Evolutionary conservation across 1,140 invertebrate genomes (phyloP), one percentile per base, ranked within the genome.

Genomic region (Scaptomyza montana): DNA sequence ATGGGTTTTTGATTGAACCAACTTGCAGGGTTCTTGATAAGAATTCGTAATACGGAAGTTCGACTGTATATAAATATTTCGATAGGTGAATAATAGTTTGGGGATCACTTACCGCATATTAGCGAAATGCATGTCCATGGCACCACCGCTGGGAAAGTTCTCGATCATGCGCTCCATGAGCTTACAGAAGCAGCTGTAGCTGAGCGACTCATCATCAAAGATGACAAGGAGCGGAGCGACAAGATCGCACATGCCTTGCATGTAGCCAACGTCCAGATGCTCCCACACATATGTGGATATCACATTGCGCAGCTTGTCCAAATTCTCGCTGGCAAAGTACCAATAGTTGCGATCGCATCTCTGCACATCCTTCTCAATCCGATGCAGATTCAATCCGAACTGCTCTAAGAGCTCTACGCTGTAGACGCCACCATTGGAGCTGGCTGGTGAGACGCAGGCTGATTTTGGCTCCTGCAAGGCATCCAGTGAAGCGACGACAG

Each of bases 221-320:
- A 98, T 96, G 1, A 98, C 98, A 5, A 99, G 94, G 5, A 99
- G 93, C 0, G 98, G 98, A 10, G 98, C 98, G 0, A 96, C 97
- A 47, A 99, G 93, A 93, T 99, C 98, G 93, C 98, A 99, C 98
- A 99, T 99, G 92, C 98, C 96, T 92, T 97, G 96, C 94, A 97
- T 96, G 91, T 97, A 97, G 6, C 98, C 98, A 55, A 97, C 94
- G 49, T 98, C 97, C 71, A 98, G 92, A 87, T 98, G 96, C 91
- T 98, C 96, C 97, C 97, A 99, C 25, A 99, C 97, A 93, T 97
- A 98, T 94, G 98, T 99, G 95, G 97, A 98, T 96, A 99, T 99
- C 47, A 99, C 95, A 93, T 98, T 98, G 47, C 97, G 93, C n/a
- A 99, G 92, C 92, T 98, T 98, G 71, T 98, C 97, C 71, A 99